phyloP scores from a whole-genome alignment of 2,888 invertebrate species.

The Ichneumon xanthorius region DNA sequence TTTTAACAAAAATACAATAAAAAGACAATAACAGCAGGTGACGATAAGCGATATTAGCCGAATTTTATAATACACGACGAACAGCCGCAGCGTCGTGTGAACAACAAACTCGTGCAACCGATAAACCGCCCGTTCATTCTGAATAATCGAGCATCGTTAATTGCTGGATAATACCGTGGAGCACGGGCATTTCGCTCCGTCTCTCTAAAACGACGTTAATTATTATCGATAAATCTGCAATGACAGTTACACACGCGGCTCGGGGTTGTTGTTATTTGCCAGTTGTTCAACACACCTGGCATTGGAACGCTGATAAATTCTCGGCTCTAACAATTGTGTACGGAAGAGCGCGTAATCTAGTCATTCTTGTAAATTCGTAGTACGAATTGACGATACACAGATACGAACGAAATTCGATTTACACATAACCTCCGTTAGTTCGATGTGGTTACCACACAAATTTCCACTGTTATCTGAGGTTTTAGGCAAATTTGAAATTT shows the following conservation, averaged over 20 bases:
- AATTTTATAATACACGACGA: not conserved
- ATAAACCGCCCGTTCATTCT: constrained; percentile 33
- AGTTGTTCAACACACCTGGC: constrained; percentile 9
- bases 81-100: not conserved
- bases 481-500: not conserved
- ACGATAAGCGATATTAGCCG: not conserved
- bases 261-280: constrained; percentile 5
- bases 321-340: not conserved
- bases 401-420: not conserved
- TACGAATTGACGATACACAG: not conserved
- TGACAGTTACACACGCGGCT: constrained; percentile 16
- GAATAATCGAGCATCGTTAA: constrained; percentile 45
- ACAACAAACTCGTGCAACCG: constrained; percentile 16
- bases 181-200: not conserved
- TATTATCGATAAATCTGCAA: constrained; percentile 37
- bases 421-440: not conserved
- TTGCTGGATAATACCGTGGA: constrained; percentile 18
- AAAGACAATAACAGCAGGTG: not conserved
- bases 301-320: constrained; percentile 15
- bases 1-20: not conserved
- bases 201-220: constrained; percentile 29
- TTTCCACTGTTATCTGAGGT: not conserved
- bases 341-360: constrained; percentile 1
- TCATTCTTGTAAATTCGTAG: constrained; percentile 2
- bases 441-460: not conserved